Evolutionary conservation across 2,888 invertebrate species (phyloP).

Genomic region (Perizoma affinitatum): DNA sequence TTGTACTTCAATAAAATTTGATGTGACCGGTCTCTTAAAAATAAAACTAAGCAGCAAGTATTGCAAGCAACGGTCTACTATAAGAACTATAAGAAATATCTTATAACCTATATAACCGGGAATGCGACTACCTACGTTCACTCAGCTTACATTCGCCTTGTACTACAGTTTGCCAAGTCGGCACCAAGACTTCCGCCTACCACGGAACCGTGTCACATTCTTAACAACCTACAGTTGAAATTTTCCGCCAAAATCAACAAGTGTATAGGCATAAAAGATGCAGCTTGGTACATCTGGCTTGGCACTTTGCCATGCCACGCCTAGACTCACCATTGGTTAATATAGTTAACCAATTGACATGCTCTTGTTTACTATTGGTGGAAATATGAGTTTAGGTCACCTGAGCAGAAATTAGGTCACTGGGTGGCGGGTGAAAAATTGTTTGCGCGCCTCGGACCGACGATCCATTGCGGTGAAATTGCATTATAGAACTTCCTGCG

Average conservation of each 20-base stretch:
- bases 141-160: constrained; percentile 15
- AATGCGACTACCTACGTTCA: constrained; percentile 12
- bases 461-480: constrained; percentile 34
- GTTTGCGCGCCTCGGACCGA: constrained; percentile 29
- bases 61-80: constrained; percentile 1
- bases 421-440: constrained; percentile 49
- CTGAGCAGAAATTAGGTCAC: constrained; percentile 68
- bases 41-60: constrained; percentile 12
- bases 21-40: constrained; percentile 1
- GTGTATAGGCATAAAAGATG: constrained; percentile 69
- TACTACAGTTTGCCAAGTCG: constrained; percentile 6
- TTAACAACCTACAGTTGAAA: constrained; percentile 38
- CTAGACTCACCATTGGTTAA: constrained; percentile 82
- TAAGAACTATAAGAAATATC: constrained; percentile 20
- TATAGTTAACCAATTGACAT: constrained; percentile 82
- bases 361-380: constrained; percentile 73
- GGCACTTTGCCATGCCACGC: constrained; percentile 82
- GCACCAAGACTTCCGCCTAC: constrained; percentile 22
- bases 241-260: constrained; percentile 66
- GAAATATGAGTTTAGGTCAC: constrained; percentile 66
- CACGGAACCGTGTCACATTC: constrained; percentile 16
- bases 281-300: constrained; percentile 59
- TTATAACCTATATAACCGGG: constrained; percentile 14
- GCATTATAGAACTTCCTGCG: constrained; percentile 28
- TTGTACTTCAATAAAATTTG: constrained; percentile 4